Percentiles rank a stretch among this genome's conserved stretches.
Conservation (phyloP, 2,113 vertebrate genomes). For the Cromileptes altivelis region DNA sequence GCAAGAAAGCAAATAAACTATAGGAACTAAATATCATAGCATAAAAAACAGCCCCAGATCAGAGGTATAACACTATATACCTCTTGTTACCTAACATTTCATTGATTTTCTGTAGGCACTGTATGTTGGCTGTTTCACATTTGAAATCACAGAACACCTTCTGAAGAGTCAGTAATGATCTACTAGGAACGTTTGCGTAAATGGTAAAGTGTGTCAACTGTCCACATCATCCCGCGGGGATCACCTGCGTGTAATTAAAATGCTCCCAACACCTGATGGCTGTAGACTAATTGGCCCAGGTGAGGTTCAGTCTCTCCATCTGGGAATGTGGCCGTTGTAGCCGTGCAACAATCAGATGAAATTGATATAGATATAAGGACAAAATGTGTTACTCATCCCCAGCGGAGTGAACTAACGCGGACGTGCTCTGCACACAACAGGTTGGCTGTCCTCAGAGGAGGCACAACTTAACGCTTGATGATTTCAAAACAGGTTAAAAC, state of each 20-base stretch:
- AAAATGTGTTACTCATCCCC: constrained; percentile 51
- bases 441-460: constrained; percentile 44
- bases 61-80: no score
- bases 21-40: not conserved
- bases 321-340: constrained; percentile 52
- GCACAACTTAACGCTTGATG: constrained; percentile 31
- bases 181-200: constrained; percentile 33
- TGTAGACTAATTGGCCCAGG: constrained; percentile 74
- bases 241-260: constrained; percentile 69
- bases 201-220: constrained; percentile 55
- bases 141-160: constrained; percentile 22
- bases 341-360: constrained; percentile 60
- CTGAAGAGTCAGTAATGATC: constrained; percentile 7
- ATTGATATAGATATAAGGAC: constrained; percentile 57
- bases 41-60: not conserved
- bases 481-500: constrained; percentile 63
- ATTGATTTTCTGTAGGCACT: not conserved
- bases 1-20: not conserved
- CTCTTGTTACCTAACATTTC: not conserved
- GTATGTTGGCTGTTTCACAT: constrained; percentile 29
- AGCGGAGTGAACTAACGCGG: constrained; percentile 56
- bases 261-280: constrained; percentile 58
- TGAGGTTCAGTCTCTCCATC: constrained; percentile 53
- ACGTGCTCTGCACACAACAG: constrained; percentile 43
- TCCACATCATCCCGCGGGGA: constrained; percentile 32